phyloP scores from a whole-genome alignment of 2,797 vertebrate species.

The Acanthis flammea region DNA sequence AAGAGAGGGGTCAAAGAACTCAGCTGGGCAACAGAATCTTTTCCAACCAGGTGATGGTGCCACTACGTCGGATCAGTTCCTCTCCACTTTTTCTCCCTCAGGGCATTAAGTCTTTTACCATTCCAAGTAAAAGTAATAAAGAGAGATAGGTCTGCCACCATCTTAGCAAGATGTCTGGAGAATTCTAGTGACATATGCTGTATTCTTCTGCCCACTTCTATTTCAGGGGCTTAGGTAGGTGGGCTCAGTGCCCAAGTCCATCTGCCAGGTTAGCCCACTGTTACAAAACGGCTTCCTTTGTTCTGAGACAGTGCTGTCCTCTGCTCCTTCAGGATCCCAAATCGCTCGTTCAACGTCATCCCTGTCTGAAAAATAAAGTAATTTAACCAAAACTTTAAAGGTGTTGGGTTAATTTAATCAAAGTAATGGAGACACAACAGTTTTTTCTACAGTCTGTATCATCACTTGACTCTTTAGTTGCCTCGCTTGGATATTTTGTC shows the following conservation, averaged over 20 bases:
- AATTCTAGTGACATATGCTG: constrained; percentile 53
- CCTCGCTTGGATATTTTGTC: background rate
- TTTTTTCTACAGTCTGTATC: background rate
- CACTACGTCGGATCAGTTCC: background rate
- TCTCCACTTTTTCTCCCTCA: constrained; percentile 23
- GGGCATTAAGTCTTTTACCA: constrained; percentile 39
- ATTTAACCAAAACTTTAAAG: background rate
- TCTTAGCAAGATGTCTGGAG: constrained; percentile 63
- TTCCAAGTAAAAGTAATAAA: constrained; percentile 67
- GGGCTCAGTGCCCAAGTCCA: constrained; percentile 27
- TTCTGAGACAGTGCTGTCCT: constrained; percentile 80
- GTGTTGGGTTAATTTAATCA: background rate
- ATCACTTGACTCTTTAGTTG: background rate
- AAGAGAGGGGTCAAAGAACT: constrained; percentile 31
- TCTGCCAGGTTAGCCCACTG: constrained; percentile 82
- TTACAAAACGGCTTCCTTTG: constrained; percentile 92
- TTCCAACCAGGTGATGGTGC: constrained; percentile 39
- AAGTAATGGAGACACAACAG: background rate
- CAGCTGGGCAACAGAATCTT: constrained; percentile 49
- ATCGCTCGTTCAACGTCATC: constrained; percentile 94
- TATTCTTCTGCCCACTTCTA: constrained; percentile 46
- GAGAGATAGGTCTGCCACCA: constrained; percentile 62
- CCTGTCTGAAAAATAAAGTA: constrained; percentile 80
- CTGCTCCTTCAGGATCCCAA: constrained; percentile 91
- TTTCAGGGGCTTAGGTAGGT: constrained; percentile 34